These are phyloP conservation scores for Troglohyphantes excavatus DNA, from an alignment of 2,888 invertebrate species.

Conservation along the genomic window DNA sequence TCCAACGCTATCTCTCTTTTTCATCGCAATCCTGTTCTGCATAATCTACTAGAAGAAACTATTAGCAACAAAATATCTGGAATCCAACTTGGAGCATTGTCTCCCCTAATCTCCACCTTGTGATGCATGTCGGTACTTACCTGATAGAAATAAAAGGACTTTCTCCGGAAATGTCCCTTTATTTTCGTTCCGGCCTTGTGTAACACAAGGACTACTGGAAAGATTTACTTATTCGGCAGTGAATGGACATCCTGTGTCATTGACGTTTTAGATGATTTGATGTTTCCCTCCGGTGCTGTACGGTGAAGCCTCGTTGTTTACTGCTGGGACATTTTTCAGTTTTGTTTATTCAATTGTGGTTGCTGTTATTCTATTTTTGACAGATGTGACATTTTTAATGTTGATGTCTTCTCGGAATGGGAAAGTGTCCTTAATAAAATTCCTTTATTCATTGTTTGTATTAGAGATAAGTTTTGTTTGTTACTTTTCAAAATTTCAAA, in stretches of 20 bases:
- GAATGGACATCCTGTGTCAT: conserved; percentile 60
- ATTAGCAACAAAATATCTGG: neutral
- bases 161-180: conserved; percentile 25
- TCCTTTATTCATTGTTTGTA: no score
- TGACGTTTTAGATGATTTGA: conserved; percentile 36
- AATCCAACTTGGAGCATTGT: neutral
- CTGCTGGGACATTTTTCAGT: neutral
- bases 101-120: conserved; percentile 2
- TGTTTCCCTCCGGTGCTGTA: conserved; percentile 1
- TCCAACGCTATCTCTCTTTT: neutral
- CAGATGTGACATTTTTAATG: neutral
- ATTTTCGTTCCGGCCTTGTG: conserved; percentile 13
- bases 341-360: conserved; percentile 12
- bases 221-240: conserved; percentile 1
- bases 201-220: conserved; percentile 12
- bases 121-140: neutral
- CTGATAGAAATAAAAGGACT: neutral
- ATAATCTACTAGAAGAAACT: neutral
- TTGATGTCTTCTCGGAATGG: neutral
- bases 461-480: no score
- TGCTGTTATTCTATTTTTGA: neutral
- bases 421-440: neutral
- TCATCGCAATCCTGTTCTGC: neutral
- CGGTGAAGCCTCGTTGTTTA: conserved; percentile 11
- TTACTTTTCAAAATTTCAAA: no score